Percentiles rank a stretch among this genome's conserved stretches.
Evolutionary conservation across 1,140 invertebrate species (phyloP).

Genomic region (Caerostris darwini): DNA sequence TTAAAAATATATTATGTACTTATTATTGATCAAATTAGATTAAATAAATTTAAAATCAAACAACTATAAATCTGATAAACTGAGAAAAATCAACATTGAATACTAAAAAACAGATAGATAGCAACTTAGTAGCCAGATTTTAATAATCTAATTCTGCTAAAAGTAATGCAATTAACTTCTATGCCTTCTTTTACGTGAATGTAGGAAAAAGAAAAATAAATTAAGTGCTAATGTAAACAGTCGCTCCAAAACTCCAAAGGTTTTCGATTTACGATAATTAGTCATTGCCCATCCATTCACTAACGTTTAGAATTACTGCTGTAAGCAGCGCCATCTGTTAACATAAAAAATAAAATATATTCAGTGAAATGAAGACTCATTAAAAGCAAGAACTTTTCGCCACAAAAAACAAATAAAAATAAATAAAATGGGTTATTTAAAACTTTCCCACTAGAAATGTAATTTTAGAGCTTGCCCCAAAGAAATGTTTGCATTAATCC

Average conservation of each 20-base stretch:
- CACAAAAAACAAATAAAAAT: not conserved
- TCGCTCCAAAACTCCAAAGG: not conserved
- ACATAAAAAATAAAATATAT: not conserved
- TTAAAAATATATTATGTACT: too few relatives aligned
- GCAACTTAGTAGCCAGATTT: not conserved
- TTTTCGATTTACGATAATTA: not conserved
- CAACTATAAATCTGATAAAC: too few relatives aligned
- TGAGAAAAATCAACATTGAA: too few relatives aligned
- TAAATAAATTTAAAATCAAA: too few relatives aligned
- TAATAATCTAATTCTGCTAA: not conserved
- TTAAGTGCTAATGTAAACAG: not conserved
- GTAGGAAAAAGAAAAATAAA: not conserved
- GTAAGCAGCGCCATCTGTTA: not conserved
- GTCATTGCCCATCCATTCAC: not conserved
- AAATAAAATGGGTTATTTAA: not conserved
- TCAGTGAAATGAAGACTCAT: not conserved
- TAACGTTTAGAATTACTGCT: not conserved
- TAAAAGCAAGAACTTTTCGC: not conserved
- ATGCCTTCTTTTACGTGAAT: not conserved
- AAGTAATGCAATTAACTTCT: not conserved
- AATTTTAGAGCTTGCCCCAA: not conserved
- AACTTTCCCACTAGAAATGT: not conserved
- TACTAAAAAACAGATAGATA: too few relatives aligned
- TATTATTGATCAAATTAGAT: too few relatives aligned
- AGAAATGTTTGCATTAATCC: constrained; percentile 28